phyloP scores from a whole-genome alignment of 2,888 invertebrate genomes.

The Dioctria linearis region DNA sequence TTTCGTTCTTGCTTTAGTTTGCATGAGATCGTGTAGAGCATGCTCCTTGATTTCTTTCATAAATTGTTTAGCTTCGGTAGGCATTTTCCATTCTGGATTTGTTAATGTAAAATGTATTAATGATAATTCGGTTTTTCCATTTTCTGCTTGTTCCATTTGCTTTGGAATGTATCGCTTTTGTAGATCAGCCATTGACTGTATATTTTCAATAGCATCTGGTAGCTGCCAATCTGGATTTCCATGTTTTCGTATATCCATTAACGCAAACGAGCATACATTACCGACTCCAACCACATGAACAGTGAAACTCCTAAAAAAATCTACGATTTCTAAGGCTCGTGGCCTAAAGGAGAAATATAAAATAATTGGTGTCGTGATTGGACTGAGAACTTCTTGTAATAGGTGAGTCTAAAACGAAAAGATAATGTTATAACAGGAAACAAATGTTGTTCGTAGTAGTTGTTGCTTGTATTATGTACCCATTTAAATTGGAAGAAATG shows the following conservation, averaged over 20 bases:
- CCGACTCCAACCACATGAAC: slow-evolving; percentile 96
- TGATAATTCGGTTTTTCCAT: slow-evolving; percentile 97
- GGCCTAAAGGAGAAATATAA: slow-evolving; percentile 83
- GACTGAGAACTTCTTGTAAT: slow-evolving; percentile 91
- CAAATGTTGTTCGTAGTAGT: not conserved
- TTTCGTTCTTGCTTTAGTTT: slow-evolving; percentile 61
- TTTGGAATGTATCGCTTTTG: slow-evolving; percentile 60
- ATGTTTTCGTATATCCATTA: slow-evolving; percentile 94
- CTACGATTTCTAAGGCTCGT: slow-evolving; percentile 90
- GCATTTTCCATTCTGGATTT: slow-evolving; percentile 96
- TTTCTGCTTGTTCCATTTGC: slow-evolving; percentile 78
- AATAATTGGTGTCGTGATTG: slow-evolving; percentile 91
- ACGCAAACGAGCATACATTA: slow-evolving; percentile 93
- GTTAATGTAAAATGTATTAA: slow-evolving; percentile 95
- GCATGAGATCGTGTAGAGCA: slow-evolving; percentile 69
- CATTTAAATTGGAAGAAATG: slow-evolving; percentile 94
- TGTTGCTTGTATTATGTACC: slow-evolving; percentile 70
- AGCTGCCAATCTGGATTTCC: slow-evolving; percentile 93
- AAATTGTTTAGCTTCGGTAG: slow-evolving; percentile 80
- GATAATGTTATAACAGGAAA: too few relatives aligned
- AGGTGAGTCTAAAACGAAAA: slow-evolving; percentile 77
- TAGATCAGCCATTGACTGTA: slow-evolving; percentile 61
- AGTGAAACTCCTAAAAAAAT: slow-evolving; percentile 97
- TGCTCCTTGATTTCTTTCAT: slow-evolving; percentile 79
- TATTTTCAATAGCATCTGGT: slow-evolving; percentile 62